Evolutionary conservation across 1,140 invertebrate genomes (phyloP), one percentile per base, ranked within the genome.

Genomic region (Drosophila teissieri): DNA sequence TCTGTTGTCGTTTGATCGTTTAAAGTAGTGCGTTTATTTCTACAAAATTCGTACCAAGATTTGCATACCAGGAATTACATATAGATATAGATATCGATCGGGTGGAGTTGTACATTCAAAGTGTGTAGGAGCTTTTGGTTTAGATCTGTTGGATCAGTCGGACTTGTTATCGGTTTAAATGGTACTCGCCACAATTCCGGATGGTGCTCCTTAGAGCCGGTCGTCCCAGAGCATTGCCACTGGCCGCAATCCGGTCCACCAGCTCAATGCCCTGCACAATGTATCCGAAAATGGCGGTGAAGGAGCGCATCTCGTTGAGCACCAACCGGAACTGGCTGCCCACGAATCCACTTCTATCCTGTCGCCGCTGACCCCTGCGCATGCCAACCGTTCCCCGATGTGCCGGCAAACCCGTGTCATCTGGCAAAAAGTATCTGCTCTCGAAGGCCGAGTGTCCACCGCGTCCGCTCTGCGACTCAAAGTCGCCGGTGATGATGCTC

Each of bases 311-410:
- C 82, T 96, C 96, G 68, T 96, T 95, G 57, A 97, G 92, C 72
- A 97, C 96, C 61, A 97, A 95, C 46, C 96, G 95, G 92, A 97
- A 97, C 89, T 97, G 96, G 39, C 96, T 97, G 19, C 96, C 96
- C 0, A 97, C 96, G 93, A 96, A 95, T 34, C 96, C 96, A 40
- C 95, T 91, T 80, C 95, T 96, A 80, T 97, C 96, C 91, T 96
- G 96, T 4, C 96, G 94, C 83, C 96, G 96, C 78, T 97, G 96
- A 46, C 96, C 96, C 5, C 96, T 93, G 19, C 96, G 93, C 96
- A 97, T 97, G 19, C 96, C 96, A 1, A 97, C 95, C 1, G 96
- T 95, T 10, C 96, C 96, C 11, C 96, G 93, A 0, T 95, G 94
- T 2, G 96, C 95, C n/a, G 95, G 93, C 74, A 97, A 94, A 85